These are phyloP conservation scores for Brachyhypopomus gauderio DNA, from an alignment of 2,113 vertebrate genomes.

Conservation along the genomic window DNA sequence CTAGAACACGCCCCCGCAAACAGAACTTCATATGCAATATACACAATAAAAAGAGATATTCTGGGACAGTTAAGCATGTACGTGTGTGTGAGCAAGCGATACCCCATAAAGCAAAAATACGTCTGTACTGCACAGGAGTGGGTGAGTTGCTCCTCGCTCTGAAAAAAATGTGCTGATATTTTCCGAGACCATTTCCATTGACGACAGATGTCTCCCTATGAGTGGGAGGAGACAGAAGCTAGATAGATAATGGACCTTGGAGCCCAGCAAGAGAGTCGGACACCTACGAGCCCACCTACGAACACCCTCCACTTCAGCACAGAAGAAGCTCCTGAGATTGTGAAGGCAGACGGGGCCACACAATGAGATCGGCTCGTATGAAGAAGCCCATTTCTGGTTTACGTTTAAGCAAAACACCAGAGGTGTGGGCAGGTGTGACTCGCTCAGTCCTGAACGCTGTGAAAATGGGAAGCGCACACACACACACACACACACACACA, in stretches of 20 bases:
- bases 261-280: constrained; percentile 59
- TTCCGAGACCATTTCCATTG: constrained; percentile 60
- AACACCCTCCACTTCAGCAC: too few relatives aligned
- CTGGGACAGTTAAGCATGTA: neutral
- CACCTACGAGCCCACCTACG: constrained; percentile 57
- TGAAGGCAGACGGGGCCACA: neutral
- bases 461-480: too few relatives aligned
- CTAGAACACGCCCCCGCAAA: too few relatives aligned
- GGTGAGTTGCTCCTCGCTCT: constrained; percentile 42
- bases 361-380: neutral
- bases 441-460: too few relatives aligned
- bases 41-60: neutral
- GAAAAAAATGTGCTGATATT: constrained; percentile 38
- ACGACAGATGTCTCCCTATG: constrained; percentile 50
- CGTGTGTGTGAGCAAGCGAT: neutral
- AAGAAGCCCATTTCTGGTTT: neutral
- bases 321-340: neutral
- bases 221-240: constrained; percentile 48
- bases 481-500: too few relatives aligned
- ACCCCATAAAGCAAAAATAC: neutral
- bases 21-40: too few relatives aligned
- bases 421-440: neutral
- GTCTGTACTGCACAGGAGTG: constrained; percentile 41
- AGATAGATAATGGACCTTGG: constrained; percentile 34
- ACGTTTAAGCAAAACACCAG: neutral